These are phyloP conservation scores for Drosophila murphyi DNA, from an alignment of 1,140 invertebrate species.

Conservation along the genomic window DNA sequence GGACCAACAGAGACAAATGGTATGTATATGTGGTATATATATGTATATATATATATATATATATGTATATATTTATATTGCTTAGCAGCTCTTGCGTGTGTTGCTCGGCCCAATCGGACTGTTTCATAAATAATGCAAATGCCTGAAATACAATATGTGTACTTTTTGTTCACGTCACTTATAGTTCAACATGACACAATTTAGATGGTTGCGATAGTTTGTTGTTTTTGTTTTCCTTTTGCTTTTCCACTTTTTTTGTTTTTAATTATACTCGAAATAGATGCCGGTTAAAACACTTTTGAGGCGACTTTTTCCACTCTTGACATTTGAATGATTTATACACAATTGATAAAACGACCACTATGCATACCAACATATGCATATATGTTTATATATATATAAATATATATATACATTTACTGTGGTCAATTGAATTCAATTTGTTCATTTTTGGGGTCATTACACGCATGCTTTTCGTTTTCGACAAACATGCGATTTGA, in stretches of 20 bases:
- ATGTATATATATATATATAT: no score
- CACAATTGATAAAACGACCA: conserved; percentile 41
- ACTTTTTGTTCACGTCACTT: conserved; percentile 26
- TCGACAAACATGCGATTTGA: conserved; percentile 27
- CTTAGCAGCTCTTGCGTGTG: conserved; percentile 3
- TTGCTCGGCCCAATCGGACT: not conserved
- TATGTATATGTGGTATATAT: no score
- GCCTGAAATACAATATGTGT: conserved; percentile 15
- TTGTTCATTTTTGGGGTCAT: conserved; percentile 38
- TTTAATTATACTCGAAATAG: conserved; percentile 48
- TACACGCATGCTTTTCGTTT: conserved; percentile 20
- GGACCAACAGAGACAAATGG: not conserved
- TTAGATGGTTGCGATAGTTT: conserved; percentile 38
- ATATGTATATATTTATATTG: not conserved
- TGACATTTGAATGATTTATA: conserved; percentile 56
- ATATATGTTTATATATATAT: not conserved
- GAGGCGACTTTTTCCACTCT: conserved; percentile 18
- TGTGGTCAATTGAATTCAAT: conserved; percentile 57
- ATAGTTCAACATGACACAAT: conserved; percentile 38
- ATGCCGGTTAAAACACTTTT: conserved; percentile 28
- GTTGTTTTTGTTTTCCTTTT: not conserved
- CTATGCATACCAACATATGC: not conserved
- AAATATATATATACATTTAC: not conserved
- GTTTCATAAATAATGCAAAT: conserved; percentile 64
- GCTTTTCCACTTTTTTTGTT: not conserved